A percentile compares a stretch with the other conserved stretches of the same genome.
Evolutionary conservation across 2,797 vertebrate genomes (phyloP).

Genomic region (Schizothorax lantsangensis): DNA sequence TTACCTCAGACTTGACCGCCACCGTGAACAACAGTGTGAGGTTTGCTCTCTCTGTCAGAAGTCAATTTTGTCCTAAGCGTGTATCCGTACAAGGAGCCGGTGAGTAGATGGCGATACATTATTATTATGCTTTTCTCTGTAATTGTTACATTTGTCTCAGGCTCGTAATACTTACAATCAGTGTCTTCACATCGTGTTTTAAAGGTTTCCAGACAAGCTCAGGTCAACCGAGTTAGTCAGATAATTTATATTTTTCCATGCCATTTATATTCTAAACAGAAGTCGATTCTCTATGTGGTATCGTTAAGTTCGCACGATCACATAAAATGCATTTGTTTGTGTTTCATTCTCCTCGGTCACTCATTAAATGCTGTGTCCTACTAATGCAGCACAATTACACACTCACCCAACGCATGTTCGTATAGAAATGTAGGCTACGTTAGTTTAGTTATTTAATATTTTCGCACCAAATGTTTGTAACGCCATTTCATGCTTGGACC

Average conservation of each 20-base stretch:
- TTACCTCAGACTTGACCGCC: background rate
- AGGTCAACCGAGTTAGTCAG: background rate
- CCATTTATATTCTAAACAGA: background rate
- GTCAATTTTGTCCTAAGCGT: conserved; percentile 35
- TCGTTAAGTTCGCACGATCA: background rate
- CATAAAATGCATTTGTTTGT: background rate
- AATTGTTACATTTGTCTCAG: background rate
- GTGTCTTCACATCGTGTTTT: background rate
- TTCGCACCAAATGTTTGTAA: background rate
- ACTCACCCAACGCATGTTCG: background rate
- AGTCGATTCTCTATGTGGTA: background rate
- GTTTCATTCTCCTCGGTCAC: background rate
- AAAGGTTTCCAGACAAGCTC: background rate
- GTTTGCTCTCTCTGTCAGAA: conserved; percentile 7
- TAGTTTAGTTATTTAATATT: background rate
- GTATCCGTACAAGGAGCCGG: conserved; percentile 33
- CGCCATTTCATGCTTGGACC: background rate
- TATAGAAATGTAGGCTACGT: background rate
- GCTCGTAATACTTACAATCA: background rate
- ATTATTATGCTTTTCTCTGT: background rate
- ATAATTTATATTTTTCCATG: background rate
- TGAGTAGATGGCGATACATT: conserved; percentile 24
- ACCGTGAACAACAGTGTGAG: background rate
- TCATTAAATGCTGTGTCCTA: background rate
- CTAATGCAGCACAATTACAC: background rate